A percentile compares a stretch with the other conserved stretches of the same genome.
Conservation (phyloP, 2,113 vertebrate species). For the Spermophilus dauricus region DNA sequence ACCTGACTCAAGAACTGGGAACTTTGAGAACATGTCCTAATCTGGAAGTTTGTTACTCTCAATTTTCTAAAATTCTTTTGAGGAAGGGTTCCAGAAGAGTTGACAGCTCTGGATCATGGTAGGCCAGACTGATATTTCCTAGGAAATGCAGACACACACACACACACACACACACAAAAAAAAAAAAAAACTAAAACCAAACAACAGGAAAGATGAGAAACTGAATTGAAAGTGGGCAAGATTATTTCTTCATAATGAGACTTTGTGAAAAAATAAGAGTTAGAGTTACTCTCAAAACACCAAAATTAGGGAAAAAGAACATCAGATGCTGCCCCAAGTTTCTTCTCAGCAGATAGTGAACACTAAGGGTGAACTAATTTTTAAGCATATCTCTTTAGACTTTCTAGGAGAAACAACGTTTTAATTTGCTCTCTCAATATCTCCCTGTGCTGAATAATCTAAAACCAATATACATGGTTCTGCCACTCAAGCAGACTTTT, state of each 20-base stretch:
- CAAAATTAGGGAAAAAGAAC: not conserved
- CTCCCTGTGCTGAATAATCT: not conserved
- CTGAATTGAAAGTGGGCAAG: not conserved
- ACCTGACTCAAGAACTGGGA: not conserved
- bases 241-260: not conserved
- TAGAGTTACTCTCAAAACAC: constrained; percentile 38
- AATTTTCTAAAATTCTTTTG: not conserved
- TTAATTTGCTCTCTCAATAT: constrained; percentile 59
- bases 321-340: not conserved
- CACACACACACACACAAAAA: too few relatives aligned
- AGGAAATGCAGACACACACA: not conserved
- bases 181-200: not conserved
- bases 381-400: not conserved
- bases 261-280: not conserved
- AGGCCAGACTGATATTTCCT: not conserved
- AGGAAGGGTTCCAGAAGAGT: not conserved
- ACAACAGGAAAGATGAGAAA: not conserved
- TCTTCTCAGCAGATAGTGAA: not conserved
- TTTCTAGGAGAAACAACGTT: not conserved
- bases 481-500: not conserved
- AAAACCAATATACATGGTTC: not conserved
- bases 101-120: not conserved
- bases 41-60: not conserved
- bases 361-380: not conserved
- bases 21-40: not conserved